These are phyloP conservation scores for Acanthopagrus latus DNA, from an alignment of 2,797 vertebrate species.

Conservation along the genomic window DNA sequence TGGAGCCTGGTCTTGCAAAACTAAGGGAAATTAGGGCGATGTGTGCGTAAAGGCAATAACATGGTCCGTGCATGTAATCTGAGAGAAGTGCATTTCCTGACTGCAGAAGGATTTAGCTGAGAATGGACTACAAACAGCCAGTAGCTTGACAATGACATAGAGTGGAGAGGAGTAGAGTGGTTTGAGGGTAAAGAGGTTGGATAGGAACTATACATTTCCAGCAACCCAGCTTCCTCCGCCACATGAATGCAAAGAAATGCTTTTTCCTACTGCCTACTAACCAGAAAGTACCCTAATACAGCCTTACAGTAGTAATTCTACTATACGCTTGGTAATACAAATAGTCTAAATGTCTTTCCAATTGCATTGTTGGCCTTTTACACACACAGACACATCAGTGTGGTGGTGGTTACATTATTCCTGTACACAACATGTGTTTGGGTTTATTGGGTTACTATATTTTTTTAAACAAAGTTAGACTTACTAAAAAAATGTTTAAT, in stretches of 20 bases:
- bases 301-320: not conserved
- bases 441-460: not conserved
- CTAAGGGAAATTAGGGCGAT: slow-evolving; percentile 11
- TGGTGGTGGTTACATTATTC: not conserved
- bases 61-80: slow-evolving; percentile 7
- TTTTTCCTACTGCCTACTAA: slow-evolving; percentile 1
- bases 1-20: slow-evolving; percentile 32
- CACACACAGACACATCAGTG: too few relatives aligned
- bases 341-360: not conserved
- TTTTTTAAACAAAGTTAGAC: not conserved
- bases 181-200: slow-evolving; percentile 15
- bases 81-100: slow-evolving; percentile 11
- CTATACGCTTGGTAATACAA: not conserved
- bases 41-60: slow-evolving; percentile 33
- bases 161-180: slow-evolving; percentile 5
- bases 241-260: not conserved
- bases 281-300: not conserved
- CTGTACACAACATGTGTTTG: not conserved
- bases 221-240: not conserved
- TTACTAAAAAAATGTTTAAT: not conserved
- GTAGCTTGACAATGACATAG: not conserved
- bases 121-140: slow-evolving; percentile 7
- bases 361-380: too few relatives aligned
- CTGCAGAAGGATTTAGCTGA: not conserved
- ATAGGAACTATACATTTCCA: slow-evolving; percentile 3